Evolutionary conservation across 2,113 vertebrate genomes (phyloP).

Genomic region (Rhombomys opimus): DNA sequence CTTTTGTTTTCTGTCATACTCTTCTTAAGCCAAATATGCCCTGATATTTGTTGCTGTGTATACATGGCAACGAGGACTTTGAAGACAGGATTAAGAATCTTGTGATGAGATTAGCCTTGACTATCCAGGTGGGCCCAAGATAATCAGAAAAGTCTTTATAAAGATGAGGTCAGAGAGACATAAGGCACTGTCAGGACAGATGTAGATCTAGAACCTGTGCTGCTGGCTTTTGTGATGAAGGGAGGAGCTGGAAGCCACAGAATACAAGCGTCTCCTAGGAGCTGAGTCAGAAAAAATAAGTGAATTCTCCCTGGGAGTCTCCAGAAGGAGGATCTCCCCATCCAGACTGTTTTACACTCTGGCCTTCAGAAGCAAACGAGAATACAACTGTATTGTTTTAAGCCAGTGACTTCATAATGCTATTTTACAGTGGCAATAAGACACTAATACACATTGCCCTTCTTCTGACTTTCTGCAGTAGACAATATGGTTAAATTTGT

Average conservation of each 20-base stretch:
- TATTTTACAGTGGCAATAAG: not conserved
- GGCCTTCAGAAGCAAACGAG: not conserved
- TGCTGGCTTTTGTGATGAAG: not conserved
- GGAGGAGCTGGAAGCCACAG: not conserved
- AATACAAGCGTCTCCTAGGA: not conserved
- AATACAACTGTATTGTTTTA: not conserved
- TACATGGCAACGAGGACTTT: not conserved
- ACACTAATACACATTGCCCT: not conserved
- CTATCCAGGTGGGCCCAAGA: not conserved
- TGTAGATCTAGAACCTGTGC: not conserved
- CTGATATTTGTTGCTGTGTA: not conserved
- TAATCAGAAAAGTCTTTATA: not conserved
- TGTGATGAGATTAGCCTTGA: not conserved
- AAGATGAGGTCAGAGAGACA: not conserved
- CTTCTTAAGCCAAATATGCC: not conserved
- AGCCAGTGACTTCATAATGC: not conserved
- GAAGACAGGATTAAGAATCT: not conserved
- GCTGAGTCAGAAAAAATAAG: not conserved
- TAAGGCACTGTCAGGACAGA: not conserved
- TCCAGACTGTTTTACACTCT: not conserved
- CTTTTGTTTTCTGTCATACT: not conserved
- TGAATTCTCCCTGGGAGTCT: not conserved
- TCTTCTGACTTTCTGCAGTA: not conserved
- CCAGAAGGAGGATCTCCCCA: not conserved
- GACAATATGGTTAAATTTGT: not conserved